Evolutionary conservation across 1,140 invertebrate species (phyloP).

Genomic region (Bombus soroeensis): DNA sequence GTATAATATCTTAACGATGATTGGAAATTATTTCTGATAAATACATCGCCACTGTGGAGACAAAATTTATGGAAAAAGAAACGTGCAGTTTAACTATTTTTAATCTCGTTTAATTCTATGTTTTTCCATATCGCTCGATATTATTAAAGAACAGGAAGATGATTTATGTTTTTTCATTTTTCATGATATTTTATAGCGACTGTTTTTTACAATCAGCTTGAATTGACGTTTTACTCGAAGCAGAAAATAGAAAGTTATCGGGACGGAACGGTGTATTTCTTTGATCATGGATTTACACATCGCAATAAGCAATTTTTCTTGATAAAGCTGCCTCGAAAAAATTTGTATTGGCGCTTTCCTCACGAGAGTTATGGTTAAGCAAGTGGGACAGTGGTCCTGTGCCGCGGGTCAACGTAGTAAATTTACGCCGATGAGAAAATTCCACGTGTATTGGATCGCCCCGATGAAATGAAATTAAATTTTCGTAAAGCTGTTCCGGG

Average conservation of each 20-base stretch:
- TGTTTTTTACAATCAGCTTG: background rate
- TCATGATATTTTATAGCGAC: background rate
- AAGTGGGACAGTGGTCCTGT: slow-evolving; percentile 6
- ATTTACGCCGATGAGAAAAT: slow-evolving; percentile 70
- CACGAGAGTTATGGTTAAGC: slow-evolving; percentile 58
- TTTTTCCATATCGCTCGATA: background rate
- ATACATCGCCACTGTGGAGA: background rate
- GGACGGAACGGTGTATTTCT: background rate
- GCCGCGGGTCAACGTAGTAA: slow-evolving; percentile 54
- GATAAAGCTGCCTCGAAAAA: slow-evolving; percentile 49
- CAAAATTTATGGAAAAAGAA: background rate
- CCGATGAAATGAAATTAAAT: slow-evolving; percentile 54
- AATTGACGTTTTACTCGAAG: slow-evolving; percentile 4
- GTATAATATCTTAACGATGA: background rate
- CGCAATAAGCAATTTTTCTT: slow-evolving; percentile 58
- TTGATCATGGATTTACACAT: slow-evolving; percentile 49
- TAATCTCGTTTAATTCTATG: background rate
- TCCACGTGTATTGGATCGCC: slow-evolving; percentile 54
- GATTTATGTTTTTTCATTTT: background rate
- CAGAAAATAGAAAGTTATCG: slow-evolving; percentile 6
- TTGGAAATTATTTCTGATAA: background rate
- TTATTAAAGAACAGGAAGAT: background rate
- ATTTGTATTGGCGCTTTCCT: slow-evolving; percentile 49
- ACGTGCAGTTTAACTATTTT: background rate
- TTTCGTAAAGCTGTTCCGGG: slow-evolving; percentile 47